A percentile compares a stretch with the other conserved stretches of the same genome.
These are phyloP conservation scores for Bucco capensis DNA, from an alignment of 2,113 vertebrate species.

Conservation along the genomic window DNA sequence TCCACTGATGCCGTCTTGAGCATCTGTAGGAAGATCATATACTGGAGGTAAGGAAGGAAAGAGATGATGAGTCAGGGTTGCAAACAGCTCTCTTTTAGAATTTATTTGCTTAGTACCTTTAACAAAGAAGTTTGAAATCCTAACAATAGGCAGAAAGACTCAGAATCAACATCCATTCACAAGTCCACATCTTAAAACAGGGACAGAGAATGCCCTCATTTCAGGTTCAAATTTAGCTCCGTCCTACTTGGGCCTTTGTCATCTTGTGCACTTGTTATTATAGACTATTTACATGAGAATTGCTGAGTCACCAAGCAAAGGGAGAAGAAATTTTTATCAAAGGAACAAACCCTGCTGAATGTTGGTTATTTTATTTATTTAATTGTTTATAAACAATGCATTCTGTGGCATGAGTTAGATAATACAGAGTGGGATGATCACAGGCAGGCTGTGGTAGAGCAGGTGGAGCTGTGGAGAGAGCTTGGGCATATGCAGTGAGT, in stretches of 20 bases:
- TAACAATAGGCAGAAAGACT: not conserved
- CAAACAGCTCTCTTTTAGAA: not conserved
- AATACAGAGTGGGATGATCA: constrained; percentile 5
- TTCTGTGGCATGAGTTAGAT: constrained; percentile 18
- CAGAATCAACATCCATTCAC: not conserved
- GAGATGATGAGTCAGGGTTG: not conserved
- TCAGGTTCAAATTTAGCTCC: constrained; percentile 28
- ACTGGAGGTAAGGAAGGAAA: not conserved
- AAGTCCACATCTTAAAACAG: not conserved
- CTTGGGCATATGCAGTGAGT: not conserved
- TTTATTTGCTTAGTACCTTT: not conserved
- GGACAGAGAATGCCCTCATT: not conserved
- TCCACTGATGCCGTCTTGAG: not conserved
- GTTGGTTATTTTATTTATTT: not conserved
- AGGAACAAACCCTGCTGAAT: not conserved
- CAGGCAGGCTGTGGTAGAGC: not conserved
- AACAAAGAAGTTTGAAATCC: not conserved
- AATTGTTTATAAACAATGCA: not conserved
- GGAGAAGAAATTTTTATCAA: not conserved
- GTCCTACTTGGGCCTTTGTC: not conserved
- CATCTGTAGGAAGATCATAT: not conserved
- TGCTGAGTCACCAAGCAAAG: not conserved
- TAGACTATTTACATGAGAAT: constrained; percentile 8
- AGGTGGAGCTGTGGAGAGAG: not conserved
- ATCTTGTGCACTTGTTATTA: not conserved